phyloP scores from a whole-genome alignment of 2,888 invertebrate genomes.

The Amiota minor region DNA sequence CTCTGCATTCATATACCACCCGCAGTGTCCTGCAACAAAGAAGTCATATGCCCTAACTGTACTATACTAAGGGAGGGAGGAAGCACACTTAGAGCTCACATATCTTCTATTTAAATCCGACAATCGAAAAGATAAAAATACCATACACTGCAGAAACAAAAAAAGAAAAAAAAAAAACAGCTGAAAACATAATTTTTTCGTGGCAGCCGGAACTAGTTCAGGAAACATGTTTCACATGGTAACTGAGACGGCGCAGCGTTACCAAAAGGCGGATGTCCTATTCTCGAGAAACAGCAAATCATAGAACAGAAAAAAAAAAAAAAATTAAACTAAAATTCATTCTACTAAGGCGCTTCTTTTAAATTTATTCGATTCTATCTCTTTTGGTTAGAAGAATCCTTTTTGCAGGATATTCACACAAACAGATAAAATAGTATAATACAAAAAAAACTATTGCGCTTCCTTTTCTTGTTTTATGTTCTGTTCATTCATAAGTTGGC shows the following conservation, averaged over 20 bases:
- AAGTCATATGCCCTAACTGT: neutral
- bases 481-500: slow-evolving; percentile 3
- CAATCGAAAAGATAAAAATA: neutral
- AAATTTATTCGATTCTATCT: neutral
- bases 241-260: neutral
- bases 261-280: slow-evolving; percentile 25
- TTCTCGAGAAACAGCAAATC: slow-evolving; percentile 4
- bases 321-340: neutral
- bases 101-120: slow-evolving; percentile 4
- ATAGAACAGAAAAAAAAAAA: slow-evolving; percentile 2
- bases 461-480: neutral
- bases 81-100: neutral
- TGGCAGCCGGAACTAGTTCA: slow-evolving; percentile 23
- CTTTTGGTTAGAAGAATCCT: neutral
- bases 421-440: neutral
- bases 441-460: slow-evolving; percentile 16
- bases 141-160: too few relatives aligned
- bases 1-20: slow-evolving; percentile 13
- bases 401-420: neutral
- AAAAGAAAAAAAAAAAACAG: neutral
- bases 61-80: neutral
- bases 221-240: slow-evolving; percentile 18
- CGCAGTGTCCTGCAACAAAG: neutral
- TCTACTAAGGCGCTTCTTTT: neutral
- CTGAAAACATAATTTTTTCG: slow-evolving; percentile 23